phyloP scores from a whole-genome alignment of 2,888 invertebrate genomes.

The Hirudinaria manillensis region DNA sequence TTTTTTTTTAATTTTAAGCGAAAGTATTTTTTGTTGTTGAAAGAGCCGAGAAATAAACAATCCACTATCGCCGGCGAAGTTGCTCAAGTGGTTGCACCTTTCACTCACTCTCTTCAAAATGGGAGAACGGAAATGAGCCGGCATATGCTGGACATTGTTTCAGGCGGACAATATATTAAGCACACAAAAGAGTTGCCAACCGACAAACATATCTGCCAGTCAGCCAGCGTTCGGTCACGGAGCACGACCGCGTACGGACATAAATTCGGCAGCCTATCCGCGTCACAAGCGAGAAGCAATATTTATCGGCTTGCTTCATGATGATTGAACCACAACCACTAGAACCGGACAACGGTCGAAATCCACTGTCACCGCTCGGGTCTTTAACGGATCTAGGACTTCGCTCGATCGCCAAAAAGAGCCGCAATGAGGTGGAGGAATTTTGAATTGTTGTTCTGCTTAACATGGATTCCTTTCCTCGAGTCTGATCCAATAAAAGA shows the following conservation, averaged over 20 bases:
- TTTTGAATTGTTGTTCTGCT: neutral
- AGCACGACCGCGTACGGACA: conserved; percentile 14
- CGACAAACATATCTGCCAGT: conserved; percentile 16
- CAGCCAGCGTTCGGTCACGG: conserved; percentile 8
- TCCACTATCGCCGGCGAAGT: no score
- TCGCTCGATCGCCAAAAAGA: neutral
- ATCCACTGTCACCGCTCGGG: no score
- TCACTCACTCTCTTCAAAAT: neutral
- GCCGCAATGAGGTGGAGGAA: neutral
- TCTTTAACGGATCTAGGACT: no score
- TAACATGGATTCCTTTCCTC: neutral
- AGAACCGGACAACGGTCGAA: neutral
- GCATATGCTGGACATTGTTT: conserved; percentile 16
- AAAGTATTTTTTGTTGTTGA: no score
- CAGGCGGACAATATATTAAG: conserved; percentile 6
- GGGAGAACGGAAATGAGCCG: neutral
- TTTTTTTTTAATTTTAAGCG: no score
- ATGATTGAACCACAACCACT: conserved; percentile 3
- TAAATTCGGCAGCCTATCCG: conserved; percentile 10
- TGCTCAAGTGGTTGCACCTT: no score
- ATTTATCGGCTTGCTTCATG: conserved; percentile 10
- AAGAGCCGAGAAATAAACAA: no score
- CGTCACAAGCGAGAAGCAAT: conserved; percentile 10
- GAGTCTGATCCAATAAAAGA: conserved; percentile 1
- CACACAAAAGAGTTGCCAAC: conserved; percentile 9